Conservation (phyloP, 2,113 vertebrate genomes). For the Chaenogobius annularis region DNA sequence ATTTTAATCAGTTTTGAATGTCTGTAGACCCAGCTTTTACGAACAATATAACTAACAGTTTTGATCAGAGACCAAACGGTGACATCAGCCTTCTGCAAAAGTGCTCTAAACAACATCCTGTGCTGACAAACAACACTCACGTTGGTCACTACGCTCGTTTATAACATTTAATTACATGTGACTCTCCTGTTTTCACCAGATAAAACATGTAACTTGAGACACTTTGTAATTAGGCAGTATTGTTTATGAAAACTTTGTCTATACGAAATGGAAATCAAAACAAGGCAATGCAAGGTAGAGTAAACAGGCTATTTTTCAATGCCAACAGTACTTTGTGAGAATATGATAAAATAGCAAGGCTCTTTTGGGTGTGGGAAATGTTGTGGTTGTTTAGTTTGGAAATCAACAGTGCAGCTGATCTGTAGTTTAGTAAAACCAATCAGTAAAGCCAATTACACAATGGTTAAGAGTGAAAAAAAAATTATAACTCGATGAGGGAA, state of each 20-base stretch:
- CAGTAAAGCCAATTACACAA: no score
- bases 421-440: no score
- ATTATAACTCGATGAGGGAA: no score
- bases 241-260: slow-evolving; percentile 63
- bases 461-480: no score
- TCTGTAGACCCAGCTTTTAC: no score
- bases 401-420: no score
- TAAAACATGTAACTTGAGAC: slow-evolving; percentile 72
- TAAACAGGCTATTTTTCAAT: slow-evolving; percentile 74
- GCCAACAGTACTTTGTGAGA: slow-evolving; percentile 49
- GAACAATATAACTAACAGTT: not conserved
- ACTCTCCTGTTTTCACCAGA: slow-evolving; percentile 73
- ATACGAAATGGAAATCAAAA: slow-evolving; percentile 69
- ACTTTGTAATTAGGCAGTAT: slow-evolving; percentile 64
- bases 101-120: slow-evolving; percentile 23
- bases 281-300: slow-evolving; percentile 41
- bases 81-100: slow-evolving; percentile 15
- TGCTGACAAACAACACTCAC: slow-evolving; percentile 58
- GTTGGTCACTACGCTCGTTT: slow-evolving; percentile 66
- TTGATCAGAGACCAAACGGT: slow-evolving; percentile 36
- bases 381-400: no score
- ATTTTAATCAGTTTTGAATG: not conserved
- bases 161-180: slow-evolving; percentile 70
- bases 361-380: slow-evolving; percentile 15
- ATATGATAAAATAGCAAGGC: slow-evolving; percentile 67